Evolutionary conservation across 2,888 invertebrate genomes (phyloP).

Genomic region (Cremastinae sp.): DNA sequence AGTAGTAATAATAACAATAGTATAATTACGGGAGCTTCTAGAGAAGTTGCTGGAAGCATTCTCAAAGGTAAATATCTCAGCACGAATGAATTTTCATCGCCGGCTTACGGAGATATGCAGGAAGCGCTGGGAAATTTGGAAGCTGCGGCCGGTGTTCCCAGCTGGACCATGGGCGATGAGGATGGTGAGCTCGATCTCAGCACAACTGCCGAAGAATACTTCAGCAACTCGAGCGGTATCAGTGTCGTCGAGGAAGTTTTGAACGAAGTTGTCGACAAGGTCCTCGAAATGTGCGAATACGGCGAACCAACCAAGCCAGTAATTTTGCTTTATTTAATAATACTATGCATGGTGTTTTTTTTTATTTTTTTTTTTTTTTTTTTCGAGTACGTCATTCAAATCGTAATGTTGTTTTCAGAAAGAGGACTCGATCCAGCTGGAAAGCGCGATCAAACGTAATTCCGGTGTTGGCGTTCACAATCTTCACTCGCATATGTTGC

Average conservation of each 20-base stretch:
- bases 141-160: slow-evolving; percentile 80
- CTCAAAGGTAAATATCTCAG: slow-evolving; percentile 77
- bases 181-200: slow-evolving; percentile 82
- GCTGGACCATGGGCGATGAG: slow-evolving; percentile 82
- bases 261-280: slow-evolving; percentile 83
- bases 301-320: slow-evolving; percentile 71
- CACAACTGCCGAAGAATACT: slow-evolving; percentile 86
- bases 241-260: slow-evolving; percentile 83
- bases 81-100: slow-evolving; percentile 74
- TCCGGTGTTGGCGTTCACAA: slow-evolving; percentile 84
- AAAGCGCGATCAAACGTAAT: slow-evolving; percentile 71
- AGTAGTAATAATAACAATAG: slow-evolving; percentile 38
- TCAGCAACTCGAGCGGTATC: slow-evolving; percentile 81
- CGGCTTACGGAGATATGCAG: slow-evolving; percentile 72
- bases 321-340: too few relatives aligned
- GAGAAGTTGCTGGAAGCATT: slow-evolving; percentile 77
- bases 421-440: slow-evolving; percentile 73
- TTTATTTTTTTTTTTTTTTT: too few relatives aligned
- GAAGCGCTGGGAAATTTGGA: slow-evolving; percentile 79
- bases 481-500: slow-evolving; percentile 91
- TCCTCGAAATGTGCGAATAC: slow-evolving; percentile 75
- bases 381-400: not conserved
- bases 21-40: slow-evolving; percentile 72
- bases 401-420: slow-evolving; percentile 60
- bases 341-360: too few relatives aligned